phyloP scores from a whole-genome alignment of 2,888 invertebrate genomes.

The Lasioglossum zephyrum region DNA sequence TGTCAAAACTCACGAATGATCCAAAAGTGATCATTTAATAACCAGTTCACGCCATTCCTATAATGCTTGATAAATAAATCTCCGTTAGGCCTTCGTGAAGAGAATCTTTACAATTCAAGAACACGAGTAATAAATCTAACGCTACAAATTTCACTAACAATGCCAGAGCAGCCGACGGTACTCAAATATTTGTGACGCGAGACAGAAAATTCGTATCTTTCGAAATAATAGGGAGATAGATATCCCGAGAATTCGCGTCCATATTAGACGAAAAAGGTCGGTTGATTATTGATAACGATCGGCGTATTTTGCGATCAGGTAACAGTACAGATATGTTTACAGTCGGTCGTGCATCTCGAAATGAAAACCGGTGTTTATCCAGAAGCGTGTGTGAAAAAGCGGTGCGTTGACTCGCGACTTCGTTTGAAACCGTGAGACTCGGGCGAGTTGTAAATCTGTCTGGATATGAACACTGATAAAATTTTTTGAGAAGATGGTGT shows the following conservation, averaged over 20 bases:
- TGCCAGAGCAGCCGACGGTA: not conserved
- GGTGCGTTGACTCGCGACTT: not conserved
- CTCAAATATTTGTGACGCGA: not conserved
- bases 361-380: not conserved
- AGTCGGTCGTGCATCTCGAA: not conserved
- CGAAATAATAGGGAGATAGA: too few species aligned
- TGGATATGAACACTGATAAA: conserved; percentile 11
- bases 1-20: too few species aligned
- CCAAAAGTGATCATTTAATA: too few species aligned
- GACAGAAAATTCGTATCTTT: not conserved
- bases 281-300: not conserved
- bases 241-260: not conserved
- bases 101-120: not conserved
- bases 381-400: not conserved
- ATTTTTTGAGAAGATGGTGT: not conserved
- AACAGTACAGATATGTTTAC: conserved; percentile 1
- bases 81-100: not conserved
- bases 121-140: not conserved
- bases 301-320: not conserved
- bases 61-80: too few species aligned
- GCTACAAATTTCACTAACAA: not conserved
- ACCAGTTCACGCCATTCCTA: too few species aligned
- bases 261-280: not conserved
- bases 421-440: not conserved
- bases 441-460: conserved; percentile 17